Evolutionary conservation across 2,797 vertebrate species (phyloP), one percentile per base, ranked within the genome.

Genomic region (Erpetoichthys calabaricus): DNA sequence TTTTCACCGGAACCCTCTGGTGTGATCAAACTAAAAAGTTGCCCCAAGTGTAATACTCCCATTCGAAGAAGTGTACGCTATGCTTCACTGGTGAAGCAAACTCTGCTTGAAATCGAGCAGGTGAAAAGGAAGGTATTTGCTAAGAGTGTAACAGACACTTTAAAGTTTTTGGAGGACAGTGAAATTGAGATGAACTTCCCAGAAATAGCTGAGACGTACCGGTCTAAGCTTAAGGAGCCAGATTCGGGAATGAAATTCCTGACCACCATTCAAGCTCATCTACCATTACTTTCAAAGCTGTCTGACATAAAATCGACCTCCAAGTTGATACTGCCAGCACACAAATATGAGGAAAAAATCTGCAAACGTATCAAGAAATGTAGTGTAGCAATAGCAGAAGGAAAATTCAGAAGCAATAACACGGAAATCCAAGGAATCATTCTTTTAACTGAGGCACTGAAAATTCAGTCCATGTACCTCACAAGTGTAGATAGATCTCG

Each of bases 21-120:
- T 55, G 44, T 50, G 4, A 47, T 64, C 41, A 56, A 59, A 47
- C 51, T 66, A 3, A 63, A 59, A 10, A 45, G 55, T 4, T 72
- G 70, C 42, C 70, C 66, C 3, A 70, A 68, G 56, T 72, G 70
- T 53, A 41, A 42, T 8, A 55, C 51, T 5, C 57, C 66, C 4
- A 62, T 72, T 43, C 57, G 52, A n/a, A 57, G 59, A 58, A 68
- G 50, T 9, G n/a, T 66, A 8, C 57, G 64, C 44, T 72, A 65
- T 8, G 56, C 63, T 7, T 55, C 49, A 8, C 2, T 58, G 5
- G 52, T 70, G 42, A 72, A 70, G 47, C 44, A 53, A 3, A 55
- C 56, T 5, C 58, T 59, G 5, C 44, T 55, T 45, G 60, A 68
- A 47, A 56, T 68, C 1, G 64, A 72, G 53, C 41, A n/a, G 8